These are phyloP conservation scores for Cyprinodon diabolis DNA, from an alignment of 2,797 vertebrate genomes.

Conservation along the genomic window DNA sequence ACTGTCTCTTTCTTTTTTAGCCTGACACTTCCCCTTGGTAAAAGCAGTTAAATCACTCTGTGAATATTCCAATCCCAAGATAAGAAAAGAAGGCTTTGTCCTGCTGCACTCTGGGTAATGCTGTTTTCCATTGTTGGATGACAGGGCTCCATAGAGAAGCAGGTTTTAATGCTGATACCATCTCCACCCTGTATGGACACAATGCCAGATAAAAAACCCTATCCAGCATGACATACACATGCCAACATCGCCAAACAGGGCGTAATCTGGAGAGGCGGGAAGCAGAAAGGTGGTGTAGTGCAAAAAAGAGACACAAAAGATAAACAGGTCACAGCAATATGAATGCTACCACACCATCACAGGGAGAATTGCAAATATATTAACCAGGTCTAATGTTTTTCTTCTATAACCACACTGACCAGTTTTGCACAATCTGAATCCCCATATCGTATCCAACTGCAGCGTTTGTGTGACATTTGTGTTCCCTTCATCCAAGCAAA, in stretches of 20 bases:
- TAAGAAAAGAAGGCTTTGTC: constrained; percentile 73
- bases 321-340: constrained; percentile 61
- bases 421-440: constrained; percentile 34
- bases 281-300: constrained; percentile 54
- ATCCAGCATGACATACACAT: constrained; percentile 73
- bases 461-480: constrained; percentile 27
- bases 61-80: constrained; percentile 77
- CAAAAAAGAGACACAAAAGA: constrained; percentile 76
- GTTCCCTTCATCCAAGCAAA: constrained; percentile 45
- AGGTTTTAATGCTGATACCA: constrained; percentile 78
- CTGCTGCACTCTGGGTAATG: constrained; percentile 79
- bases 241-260: constrained; percentile 71
- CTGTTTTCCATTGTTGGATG: constrained; percentile 78
- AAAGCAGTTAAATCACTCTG: constrained; percentile 75
- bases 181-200: constrained; percentile 74
- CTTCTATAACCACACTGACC: constrained; percentile 31
- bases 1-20: constrained; percentile 53
- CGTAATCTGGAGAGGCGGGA: constrained; percentile 66
- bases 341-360: constrained; percentile 55
- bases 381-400: constrained; percentile 26
- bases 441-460: constrained; percentile 33
- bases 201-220: constrained; percentile 75
- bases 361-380: constrained; percentile 57
- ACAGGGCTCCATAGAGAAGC: constrained; percentile 77
- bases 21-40: constrained; percentile 61